Percentiles rank a stretch among this genome's conserved stretches.
These are phyloP conservation scores for Apamea anceps DNA, from an alignment of 2,888 invertebrate genomes.

Conservation along the genomic window DNA sequence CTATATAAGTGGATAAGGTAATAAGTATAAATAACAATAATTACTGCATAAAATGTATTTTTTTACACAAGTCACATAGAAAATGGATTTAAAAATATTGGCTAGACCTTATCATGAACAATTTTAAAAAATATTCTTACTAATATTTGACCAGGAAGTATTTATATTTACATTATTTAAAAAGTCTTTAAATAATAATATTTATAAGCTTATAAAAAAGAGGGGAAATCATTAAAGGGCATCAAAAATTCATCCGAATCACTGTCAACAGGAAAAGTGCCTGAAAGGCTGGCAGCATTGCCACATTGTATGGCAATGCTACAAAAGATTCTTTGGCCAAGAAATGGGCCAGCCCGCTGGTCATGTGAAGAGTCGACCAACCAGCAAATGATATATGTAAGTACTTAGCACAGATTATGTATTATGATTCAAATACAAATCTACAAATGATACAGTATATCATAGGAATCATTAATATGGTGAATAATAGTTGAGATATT, in stretches of 20 bases:
- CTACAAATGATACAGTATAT: background rate
- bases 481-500: too few species aligned
- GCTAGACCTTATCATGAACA: too few species aligned
- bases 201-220: background rate
- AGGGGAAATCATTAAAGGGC: background rate
- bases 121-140: too few species aligned
- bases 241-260: background rate
- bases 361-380: background rate
- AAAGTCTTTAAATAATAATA: too few species aligned
- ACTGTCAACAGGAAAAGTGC: background rate
- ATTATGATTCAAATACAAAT: constrained; percentile 12
- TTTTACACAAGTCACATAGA: background rate
- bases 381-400: too few species aligned
- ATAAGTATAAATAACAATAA: background rate
- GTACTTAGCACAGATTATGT: too few species aligned
- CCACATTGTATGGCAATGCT: background rate
- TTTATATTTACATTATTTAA: too few species aligned
- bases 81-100: background rate
- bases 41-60: background rate
- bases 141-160: too few species aligned
- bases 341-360: background rate
- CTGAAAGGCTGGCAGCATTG: background rate
- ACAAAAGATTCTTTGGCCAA: background rate
- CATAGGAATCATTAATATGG: constrained; percentile 2
- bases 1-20: background rate